Conservation (phyloP, 2,113 vertebrate genomes). For the Bos indicus region DNA sequence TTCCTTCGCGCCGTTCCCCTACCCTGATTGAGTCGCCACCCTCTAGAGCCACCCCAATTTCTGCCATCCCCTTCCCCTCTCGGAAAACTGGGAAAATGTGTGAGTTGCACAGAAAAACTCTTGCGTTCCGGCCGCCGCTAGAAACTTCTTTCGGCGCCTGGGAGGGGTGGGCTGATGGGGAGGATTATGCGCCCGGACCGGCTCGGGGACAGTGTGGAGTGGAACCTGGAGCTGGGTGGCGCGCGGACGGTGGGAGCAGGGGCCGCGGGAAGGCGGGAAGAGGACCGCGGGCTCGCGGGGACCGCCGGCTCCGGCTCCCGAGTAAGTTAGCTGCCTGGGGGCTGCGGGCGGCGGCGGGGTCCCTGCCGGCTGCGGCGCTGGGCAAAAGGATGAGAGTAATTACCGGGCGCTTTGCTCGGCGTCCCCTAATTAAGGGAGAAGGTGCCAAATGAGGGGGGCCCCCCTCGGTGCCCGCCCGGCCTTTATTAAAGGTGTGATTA, state of each 20-base stretch:
- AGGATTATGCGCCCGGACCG: not conserved
- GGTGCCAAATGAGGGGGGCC: not conserved
- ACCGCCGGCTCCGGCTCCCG: not conserved
- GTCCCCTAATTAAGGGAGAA: not conserved
- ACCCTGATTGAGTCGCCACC: not conserved
- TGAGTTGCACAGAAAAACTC: slow-evolving; percentile 32
- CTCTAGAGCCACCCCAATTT: not conserved
- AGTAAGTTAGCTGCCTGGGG: slow-evolving; percentile 11
- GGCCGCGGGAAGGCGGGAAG: slow-evolving; percentile 1
- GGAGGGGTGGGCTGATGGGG: not conserved
- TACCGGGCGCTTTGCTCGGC: not conserved
- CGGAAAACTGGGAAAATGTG: not conserved
- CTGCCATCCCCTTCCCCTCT: not conserved
- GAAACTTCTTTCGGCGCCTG: slow-evolving; percentile 54
- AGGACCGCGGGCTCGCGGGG: not conserved
- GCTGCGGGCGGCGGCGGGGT: not conserved
- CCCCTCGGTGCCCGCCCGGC: not conserved
- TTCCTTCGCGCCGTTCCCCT: not conserved
- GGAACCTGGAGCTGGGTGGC: not conserved
- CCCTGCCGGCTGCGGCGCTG: not conserved
- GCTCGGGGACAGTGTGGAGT: not conserved
- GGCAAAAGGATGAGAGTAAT: not conserved
- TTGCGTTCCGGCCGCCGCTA: not conserved
- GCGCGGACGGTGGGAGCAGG: not conserved
- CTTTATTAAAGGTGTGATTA: not conserved